phyloP scores from a whole-genome alignment of 2,888 invertebrate species.

The Cephus nigrinus region DNA sequence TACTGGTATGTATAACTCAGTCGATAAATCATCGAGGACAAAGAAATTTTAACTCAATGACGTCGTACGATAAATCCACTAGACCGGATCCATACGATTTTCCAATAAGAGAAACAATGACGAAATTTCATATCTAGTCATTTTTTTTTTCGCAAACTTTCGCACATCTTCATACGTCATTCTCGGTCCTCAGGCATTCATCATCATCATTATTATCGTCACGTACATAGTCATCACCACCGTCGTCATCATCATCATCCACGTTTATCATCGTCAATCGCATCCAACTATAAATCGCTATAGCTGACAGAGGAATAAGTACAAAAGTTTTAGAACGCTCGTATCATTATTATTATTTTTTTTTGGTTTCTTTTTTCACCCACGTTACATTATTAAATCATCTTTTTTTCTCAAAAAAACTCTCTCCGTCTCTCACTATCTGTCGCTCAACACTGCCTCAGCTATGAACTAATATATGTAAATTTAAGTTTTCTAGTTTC shows the following conservation, averaged over 20 bases:
- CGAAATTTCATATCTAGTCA: background rate
- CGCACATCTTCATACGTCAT: slow-evolving; percentile 13
- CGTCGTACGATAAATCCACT: background rate
- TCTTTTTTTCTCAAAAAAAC: background rate
- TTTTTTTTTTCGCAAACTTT: slow-evolving; percentile 9
- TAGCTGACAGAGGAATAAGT: slow-evolving; percentile 43
- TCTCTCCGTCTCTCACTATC: background rate
- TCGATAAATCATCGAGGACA: background rate
- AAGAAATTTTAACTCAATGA: background rate
- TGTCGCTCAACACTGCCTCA: background rate
- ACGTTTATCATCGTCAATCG: slow-evolving; percentile 13
- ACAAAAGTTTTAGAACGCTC: slow-evolving; percentile 42
- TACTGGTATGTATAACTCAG: background rate
- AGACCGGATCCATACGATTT: background rate
- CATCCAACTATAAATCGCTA: slow-evolving; percentile 21
- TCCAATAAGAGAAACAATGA: background rate
- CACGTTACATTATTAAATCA: background rate
- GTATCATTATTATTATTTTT: background rate
- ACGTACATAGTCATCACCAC: slow-evolving; percentile 13
- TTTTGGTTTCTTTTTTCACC: background rate
- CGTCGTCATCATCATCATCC: slow-evolving; percentile 15
- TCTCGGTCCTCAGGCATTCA: slow-evolving; percentile 19
- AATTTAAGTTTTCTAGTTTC: background rate
- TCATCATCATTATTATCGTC: slow-evolving; percentile 21
- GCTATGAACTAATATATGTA: background rate